phyloP scores from a whole-genome alignment of 2,888 invertebrate genomes.

The Ceramica pisi region DNA sequence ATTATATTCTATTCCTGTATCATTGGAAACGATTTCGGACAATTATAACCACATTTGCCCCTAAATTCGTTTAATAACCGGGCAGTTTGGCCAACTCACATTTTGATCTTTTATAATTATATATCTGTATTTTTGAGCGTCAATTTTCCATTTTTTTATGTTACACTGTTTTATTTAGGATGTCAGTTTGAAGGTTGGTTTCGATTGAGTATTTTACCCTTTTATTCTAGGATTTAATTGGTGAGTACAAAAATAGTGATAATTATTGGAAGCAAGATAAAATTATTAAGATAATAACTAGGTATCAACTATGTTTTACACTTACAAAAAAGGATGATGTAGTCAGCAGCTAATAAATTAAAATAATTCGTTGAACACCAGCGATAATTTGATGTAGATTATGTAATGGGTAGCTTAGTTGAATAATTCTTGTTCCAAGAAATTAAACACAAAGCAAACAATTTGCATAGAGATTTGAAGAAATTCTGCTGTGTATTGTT shows the following conservation, averaged over 20 bases:
- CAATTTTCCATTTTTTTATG: slow-evolving; percentile 80
- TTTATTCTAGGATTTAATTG: slow-evolving; percentile 77
- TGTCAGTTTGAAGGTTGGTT: slow-evolving; percentile 75
- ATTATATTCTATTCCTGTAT: slow-evolving; percentile 80
- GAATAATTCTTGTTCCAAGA: neutral
- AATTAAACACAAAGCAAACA: neutral
- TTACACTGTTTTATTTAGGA: slow-evolving; percentile 81
- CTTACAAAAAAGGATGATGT: slow-evolving; percentile 20
- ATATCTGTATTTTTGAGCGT: slow-evolving; percentile 79
- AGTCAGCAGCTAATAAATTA: slow-evolving; percentile 2
- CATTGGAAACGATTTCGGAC: slow-evolving; percentile 79
- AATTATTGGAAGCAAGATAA: slow-evolving; percentile 37
- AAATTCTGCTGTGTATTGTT: neutral
- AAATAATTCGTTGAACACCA: slow-evolving; percentile 16
- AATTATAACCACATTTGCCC: slow-evolving; percentile 89
- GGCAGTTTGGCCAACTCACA: slow-evolving; percentile 79
- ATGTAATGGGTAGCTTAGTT: neutral
- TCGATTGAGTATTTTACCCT: slow-evolving; percentile 80
- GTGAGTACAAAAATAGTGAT: slow-evolving; percentile 69
- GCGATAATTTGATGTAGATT: neutral
- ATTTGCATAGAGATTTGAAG: neutral
- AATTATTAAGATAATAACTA: slow-evolving; percentile 50
- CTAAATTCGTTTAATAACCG: slow-evolving; percentile 87
- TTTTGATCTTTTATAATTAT: slow-evolving; percentile 89
- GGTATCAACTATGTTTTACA: neutral